phyloP scores from a whole-genome alignment of 2,888 invertebrate species.

The Tetragnatha montana region DNA sequence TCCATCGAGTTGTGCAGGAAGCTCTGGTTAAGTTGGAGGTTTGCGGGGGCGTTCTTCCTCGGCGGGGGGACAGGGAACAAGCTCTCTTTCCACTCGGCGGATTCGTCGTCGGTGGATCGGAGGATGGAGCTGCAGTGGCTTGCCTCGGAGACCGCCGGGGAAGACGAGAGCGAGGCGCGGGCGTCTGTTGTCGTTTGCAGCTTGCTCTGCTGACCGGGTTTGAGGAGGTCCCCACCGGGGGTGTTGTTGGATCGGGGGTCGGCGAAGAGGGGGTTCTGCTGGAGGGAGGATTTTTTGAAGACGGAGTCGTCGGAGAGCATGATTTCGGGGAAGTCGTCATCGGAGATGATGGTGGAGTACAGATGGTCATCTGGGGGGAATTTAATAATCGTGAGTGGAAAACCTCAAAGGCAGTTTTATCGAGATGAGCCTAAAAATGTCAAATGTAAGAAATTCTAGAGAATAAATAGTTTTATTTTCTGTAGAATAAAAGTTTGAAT shows the following conservation, averaged over 20 bases:
- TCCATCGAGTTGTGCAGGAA: conserved; percentile 57
- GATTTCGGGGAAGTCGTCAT: conserved; percentile 69
- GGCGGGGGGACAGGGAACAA: conserved; percentile 60
- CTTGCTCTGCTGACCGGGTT: conserved; percentile 23
- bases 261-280: neutral
- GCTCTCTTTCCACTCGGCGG: conserved; percentile 52
- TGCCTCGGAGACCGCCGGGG: conserved; percentile 66
- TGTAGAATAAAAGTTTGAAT: too few species aligned
- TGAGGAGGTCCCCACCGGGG: conserved; percentile 25
- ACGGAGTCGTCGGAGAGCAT: conserved; percentile 63
- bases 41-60: conserved; percentile 58
- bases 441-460: too few species aligned
- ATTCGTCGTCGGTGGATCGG: conserved; percentile 62
- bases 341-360: conserved; percentile 61
- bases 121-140: conserved; percentile 64
- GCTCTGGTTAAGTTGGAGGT: conserved; percentile 58
- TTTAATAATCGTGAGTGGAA: too few species aligned
- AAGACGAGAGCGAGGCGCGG: conserved; percentile 59
- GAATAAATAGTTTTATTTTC: too few species aligned
- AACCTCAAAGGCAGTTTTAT: too few species aligned
- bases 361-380: conserved; percentile 55
- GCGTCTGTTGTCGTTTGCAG: conserved; percentile 49
- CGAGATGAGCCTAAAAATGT: too few species aligned
- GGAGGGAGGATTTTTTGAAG: conserved; percentile 59
- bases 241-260: conserved; percentile 10